These are phyloP conservation scores for Oxyscelio sp. DNA, from an alignment of 2,888 invertebrate species.

Conservation along the genomic window DNA sequence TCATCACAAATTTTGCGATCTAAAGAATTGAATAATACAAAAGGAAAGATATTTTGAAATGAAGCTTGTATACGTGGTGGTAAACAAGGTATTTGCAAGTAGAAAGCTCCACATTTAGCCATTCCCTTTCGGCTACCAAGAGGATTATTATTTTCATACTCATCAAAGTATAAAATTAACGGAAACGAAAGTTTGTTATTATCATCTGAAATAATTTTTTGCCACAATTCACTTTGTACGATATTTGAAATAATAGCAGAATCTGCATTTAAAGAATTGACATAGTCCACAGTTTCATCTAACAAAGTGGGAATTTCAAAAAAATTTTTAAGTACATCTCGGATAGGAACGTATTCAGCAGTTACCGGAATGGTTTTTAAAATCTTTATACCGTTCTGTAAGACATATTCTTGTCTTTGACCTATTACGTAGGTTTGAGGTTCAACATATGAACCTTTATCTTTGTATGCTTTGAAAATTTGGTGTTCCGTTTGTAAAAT, in stretches of 20 bases:
- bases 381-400: slow-evolving; percentile 14
- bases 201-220: slow-evolving; percentile 6
- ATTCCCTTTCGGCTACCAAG: too few relatives aligned
- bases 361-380: slow-evolving; percentile 38
- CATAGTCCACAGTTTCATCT: slow-evolving; percentile 49
- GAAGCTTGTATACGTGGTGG: slow-evolving; percentile 62
- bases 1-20: slow-evolving; percentile 51
- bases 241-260: slow-evolving; percentile 55
- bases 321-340: slow-evolving; percentile 58
- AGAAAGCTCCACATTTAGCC: slow-evolving; percentile 74
- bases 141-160: too few relatives aligned
- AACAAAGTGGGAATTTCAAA: slow-evolving; percentile 54
- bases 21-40: slow-evolving; percentile 43
- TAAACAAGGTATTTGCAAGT: slow-evolving; percentile 58
- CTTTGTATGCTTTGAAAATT: slow-evolving; percentile 46
- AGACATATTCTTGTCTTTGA: slow-evolving; percentile 55
- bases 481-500: slow-evolving; percentile 21
- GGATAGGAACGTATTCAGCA: slow-evolving; percentile 55
- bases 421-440: slow-evolving; percentile 49
- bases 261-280: slow-evolving; percentile 19
- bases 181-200: too few relatives aligned
- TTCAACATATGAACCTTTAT: slow-evolving; percentile 51
- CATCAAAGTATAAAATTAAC: too few relatives aligned
- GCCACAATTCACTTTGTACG: slow-evolving; percentile 60
- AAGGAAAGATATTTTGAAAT: slow-evolving; percentile 45